phyloP scores from a whole-genome alignment of 2,888 invertebrate species.

The Choreutis nemorana region DNA sequence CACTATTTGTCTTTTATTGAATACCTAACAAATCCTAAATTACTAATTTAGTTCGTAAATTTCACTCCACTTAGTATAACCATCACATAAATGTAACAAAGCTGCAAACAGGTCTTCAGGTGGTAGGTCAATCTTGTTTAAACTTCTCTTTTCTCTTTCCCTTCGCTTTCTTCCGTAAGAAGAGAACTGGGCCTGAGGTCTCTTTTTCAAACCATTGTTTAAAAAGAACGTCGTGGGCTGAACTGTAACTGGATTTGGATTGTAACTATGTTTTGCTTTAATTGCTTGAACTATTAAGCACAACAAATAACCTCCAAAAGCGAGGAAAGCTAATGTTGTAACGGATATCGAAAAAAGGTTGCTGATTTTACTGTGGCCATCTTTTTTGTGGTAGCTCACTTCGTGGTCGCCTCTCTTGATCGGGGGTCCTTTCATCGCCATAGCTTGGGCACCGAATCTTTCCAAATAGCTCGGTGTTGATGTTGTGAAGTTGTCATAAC shows the following conservation, averaged over 20 bases:
- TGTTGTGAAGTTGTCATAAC: conserved; percentile 28
- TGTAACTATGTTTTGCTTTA: conserved; percentile 66
- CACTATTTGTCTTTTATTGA: too few relatives aligned
- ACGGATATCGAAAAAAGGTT: conserved; percentile 81
- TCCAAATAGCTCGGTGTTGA: conserved; percentile 26
- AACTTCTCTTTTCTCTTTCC: conserved; percentile 22
- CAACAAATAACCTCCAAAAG: conserved; percentile 84
- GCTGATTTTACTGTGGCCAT: conserved; percentile 69
- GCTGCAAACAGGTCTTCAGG: conserved; percentile 60
- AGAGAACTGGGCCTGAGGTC: conserved; percentile 41
- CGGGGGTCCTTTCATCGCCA: conserved; percentile 41
- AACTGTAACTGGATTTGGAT: conserved; percentile 22
- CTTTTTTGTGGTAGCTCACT: conserved; percentile 50
- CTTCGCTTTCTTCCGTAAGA: conserved; percentile 41
- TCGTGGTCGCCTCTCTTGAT: conserved; percentile 53
- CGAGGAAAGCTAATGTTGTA: conserved; percentile 81
- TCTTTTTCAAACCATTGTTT: conserved; percentile 49
- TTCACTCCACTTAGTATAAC: conserved; percentile 60
- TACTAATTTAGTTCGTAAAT: conserved; percentile 1
- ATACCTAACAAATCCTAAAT: too few relatives aligned
- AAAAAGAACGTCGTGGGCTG: conserved; percentile 39
- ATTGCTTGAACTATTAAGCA: conserved; percentile 81
- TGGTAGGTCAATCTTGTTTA: conserved; percentile 28
- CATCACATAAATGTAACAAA: conserved; percentile 61
- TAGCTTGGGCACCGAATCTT: conserved; percentile 46